Conservation (phyloP, 2,113 vertebrate genomes). For the Eublepharis macularius region DNA sequence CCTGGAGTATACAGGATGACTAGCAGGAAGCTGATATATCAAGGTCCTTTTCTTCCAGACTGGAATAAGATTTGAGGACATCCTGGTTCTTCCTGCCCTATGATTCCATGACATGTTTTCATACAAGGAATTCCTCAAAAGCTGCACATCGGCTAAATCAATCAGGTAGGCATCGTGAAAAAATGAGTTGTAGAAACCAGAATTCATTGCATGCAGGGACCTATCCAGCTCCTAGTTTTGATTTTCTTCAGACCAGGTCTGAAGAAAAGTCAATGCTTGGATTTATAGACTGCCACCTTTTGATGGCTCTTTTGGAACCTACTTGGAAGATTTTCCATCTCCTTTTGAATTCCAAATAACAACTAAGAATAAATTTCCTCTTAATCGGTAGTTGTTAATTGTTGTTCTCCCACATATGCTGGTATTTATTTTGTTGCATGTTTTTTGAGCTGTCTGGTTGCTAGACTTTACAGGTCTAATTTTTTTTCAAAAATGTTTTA, state of each 20-base stretch:
- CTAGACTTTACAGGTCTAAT: neutral
- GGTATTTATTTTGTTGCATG: neutral
- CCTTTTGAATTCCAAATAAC: constrained; percentile 9
- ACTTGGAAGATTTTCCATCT: constrained; percentile 30
- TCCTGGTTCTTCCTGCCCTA: neutral
- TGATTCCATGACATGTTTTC: constrained; percentile 35
- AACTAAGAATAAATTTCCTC: constrained; percentile 39
- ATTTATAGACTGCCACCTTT: constrained; percentile 55
- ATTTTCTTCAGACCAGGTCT: constrained; percentile 39
- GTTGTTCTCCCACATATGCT: neutral
- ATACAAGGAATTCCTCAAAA: constrained; percentile 59
- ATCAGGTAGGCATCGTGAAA: constrained; percentile 56
- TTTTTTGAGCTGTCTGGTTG: constrained; percentile 19
- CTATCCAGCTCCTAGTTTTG: constrained; percentile 60
- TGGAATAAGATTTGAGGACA: neutral
- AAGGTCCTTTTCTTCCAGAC: neutral
- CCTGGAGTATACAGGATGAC: too few relatives aligned
- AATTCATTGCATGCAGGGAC: constrained; percentile 57
- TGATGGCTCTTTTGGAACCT: constrained; percentile 17
- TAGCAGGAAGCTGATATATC: neutral
- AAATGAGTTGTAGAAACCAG: constrained; percentile 66
- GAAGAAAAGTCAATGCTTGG: constrained; percentile 45
- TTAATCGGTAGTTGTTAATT: constrained; percentile 31
- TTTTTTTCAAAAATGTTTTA: constrained; percentile 33
- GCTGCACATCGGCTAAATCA: constrained; percentile 62